These are phyloP conservation scores for Pteronotus mesoamericanus DNA, from an alignment of 2,797 vertebrate species.

Conservation along the genomic window DNA sequence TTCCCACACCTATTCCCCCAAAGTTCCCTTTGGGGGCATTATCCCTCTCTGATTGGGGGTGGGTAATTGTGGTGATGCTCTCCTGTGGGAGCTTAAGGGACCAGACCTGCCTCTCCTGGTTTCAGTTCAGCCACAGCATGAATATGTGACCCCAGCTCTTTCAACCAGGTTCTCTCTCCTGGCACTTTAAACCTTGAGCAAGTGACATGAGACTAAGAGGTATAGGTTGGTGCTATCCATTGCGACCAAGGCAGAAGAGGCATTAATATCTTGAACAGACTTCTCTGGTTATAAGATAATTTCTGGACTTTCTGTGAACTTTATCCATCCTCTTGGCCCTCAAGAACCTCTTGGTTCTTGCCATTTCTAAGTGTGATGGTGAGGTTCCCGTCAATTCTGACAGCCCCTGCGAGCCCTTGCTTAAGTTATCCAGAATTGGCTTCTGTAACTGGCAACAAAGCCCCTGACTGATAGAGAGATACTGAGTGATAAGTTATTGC, in stretches of 20 bases:
- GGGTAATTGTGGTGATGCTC: not conserved
- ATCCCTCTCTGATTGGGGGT: fast-evolving
- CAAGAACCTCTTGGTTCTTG: not conserved
- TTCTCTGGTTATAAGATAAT: not conserved
- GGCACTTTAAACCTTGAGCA: not conserved
- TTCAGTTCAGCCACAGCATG: not conserved
- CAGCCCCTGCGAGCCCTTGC: not conserved
- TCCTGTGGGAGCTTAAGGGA: not conserved
- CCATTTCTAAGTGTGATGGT: not conserved
- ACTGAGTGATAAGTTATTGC: not conserved
- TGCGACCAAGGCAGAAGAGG: not conserved
- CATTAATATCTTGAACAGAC: not conserved
- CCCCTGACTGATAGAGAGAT: too few species aligned
- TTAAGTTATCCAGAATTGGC: not conserved
- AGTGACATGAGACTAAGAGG: not conserved
- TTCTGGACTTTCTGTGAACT: not conserved
- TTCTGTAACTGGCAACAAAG: not conserved
- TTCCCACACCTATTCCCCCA: not conserved
- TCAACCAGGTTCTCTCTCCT: not conserved
- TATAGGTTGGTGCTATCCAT: not conserved
- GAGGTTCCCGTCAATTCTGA: not conserved
- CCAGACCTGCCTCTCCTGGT: not conserved
- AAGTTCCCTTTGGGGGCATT: not conserved
- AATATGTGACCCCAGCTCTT: not conserved
- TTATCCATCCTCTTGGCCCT: not conserved